Evolutionary conservation across 2,888 invertebrate genomes (phyloP), one percentile per base, ranked within the genome.

Genomic region (Drosophila koepferae): DNA sequence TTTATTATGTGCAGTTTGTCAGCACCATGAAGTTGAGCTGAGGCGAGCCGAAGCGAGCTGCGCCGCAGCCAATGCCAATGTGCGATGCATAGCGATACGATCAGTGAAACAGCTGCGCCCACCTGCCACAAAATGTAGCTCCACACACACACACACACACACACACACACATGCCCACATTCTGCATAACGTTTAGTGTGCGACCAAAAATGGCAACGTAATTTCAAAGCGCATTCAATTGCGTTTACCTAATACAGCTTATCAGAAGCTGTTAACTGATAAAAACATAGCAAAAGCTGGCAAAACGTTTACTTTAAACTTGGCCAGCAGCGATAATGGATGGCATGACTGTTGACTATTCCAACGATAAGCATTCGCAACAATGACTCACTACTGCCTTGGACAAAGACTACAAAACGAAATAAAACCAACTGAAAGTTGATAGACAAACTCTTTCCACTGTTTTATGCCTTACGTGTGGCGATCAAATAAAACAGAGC

Each of bases 1-100:
- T 84, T 88, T 88, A 84, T 86, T 82, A 88, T 88, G 81, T 84
- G 88, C 88, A 88, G 88, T 84, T 88, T 84, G 88, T 88, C 86
- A 82, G 82, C 82, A 70, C 73, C 71, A 55, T 28, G 49, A 53
- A 51, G 49, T 34, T 18, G 53, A 54, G 38, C n/a, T 23, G 40
- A 54, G 54, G 14, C 23, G 40, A 54, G 44, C 44, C 34, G 31
- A 5, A 53, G 58, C 41, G 23, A 58, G 59, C 7, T 36, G 36
- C 23, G 9, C 14, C 77, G 44, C 46, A 20, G 64, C 54, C 53
- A 44, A 49, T 60, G 60, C 60, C 71, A 55, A 58, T 60, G 36
- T 16, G 12, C 60, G 43, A 44, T 34, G n/a, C 67, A 63, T 48
- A 54, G 28, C 41, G 59, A 67, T 62, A 54, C 46, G 64, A 78